Percentiles rank a stretch among this genome's conserved stretches.
Evolutionary conservation across 1,140 invertebrate species (phyloP).

Genomic region (Chironomus tepperi): DNA sequence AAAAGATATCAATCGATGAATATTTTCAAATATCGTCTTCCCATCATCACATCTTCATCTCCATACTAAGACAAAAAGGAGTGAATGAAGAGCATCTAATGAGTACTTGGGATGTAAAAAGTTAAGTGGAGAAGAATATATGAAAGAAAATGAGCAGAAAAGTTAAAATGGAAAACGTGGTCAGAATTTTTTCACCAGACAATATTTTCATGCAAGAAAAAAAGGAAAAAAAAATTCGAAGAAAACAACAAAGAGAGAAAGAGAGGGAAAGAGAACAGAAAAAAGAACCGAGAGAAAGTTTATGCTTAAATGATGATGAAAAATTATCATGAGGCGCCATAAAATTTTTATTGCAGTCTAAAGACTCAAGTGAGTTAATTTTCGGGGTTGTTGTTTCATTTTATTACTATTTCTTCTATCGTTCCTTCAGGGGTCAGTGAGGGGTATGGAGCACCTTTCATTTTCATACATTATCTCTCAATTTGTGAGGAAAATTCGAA

Average conservation of each 20-base stretch:
- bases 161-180: constrained; percentile 12
- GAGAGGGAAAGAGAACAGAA: neutral
- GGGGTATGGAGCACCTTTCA: no score
- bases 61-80: neutral
- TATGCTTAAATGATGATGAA: constrained; percentile 14
- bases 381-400: neutral
- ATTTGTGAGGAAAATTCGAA: no score
- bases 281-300: neutral
- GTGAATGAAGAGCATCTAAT: constrained; percentile 1
- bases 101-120: neutral
- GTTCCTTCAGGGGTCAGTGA: no score
- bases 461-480: no score
- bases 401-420: no score
- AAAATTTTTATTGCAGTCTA: constrained; percentile 14
- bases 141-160: neutral
- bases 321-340: constrained; percentile 12
- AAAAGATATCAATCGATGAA: no score
- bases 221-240: no score
- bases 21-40: no score
- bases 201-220: no score
- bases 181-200: neutral
- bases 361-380: neutral
- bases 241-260: neutral
- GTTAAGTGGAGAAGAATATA: neutral
- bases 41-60: neutral